A percentile compares a stretch with the other conserved stretches of the same genome.
Evolutionary conservation across 2,888 invertebrate genomes (phyloP).

Genomic region (Calephelis perditalis): DNA sequence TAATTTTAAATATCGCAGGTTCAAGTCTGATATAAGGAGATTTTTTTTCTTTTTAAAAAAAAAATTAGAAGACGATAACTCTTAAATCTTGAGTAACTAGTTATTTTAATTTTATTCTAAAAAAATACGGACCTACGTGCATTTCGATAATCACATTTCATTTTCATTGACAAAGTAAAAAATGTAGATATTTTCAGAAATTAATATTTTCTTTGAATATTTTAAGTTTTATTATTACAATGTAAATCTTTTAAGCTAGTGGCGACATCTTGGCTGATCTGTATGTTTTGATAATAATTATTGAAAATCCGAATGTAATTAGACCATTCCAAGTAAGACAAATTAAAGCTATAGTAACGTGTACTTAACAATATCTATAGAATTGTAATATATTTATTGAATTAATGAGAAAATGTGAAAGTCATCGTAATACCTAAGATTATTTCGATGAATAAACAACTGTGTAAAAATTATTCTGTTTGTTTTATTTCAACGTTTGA

Average conservation of each 20-base stretch:
- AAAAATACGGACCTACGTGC: too few relatives aligned
- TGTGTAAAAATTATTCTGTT: slow-evolving; percentile 48
- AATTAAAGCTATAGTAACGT: slow-evolving; percentile 24
- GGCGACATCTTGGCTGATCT: not conserved
- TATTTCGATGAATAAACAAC: slow-evolving; percentile 67
- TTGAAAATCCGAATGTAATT: not conserved
- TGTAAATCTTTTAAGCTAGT: not conserved
- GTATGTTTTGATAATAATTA: not conserved
- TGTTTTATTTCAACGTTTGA: slow-evolving; percentile 31
- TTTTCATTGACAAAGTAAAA: too few relatives aligned
- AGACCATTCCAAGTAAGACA: slow-evolving; percentile 13
- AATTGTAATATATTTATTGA: slow-evolving; percentile 69
- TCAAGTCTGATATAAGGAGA: too few relatives aligned
- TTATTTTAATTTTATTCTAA: too few relatives aligned
- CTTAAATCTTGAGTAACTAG: too few relatives aligned
- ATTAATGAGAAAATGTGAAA: slow-evolving; percentile 41
- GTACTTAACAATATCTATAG: slow-evolving; percentile 43
- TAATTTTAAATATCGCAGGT: too few relatives aligned
- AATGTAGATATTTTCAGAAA: too few relatives aligned
- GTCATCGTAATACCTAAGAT: slow-evolving; percentile 55
- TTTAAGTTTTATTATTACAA: too few relatives aligned
- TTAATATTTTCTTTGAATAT: too few relatives aligned
- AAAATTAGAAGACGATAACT: too few relatives aligned
- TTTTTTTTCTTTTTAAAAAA: too few relatives aligned
- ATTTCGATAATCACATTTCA: too few relatives aligned